These are phyloP conservation scores for Orycteropus afer DNA, from an alignment of 2,113 vertebrate genomes.

Conservation along the genomic window DNA sequence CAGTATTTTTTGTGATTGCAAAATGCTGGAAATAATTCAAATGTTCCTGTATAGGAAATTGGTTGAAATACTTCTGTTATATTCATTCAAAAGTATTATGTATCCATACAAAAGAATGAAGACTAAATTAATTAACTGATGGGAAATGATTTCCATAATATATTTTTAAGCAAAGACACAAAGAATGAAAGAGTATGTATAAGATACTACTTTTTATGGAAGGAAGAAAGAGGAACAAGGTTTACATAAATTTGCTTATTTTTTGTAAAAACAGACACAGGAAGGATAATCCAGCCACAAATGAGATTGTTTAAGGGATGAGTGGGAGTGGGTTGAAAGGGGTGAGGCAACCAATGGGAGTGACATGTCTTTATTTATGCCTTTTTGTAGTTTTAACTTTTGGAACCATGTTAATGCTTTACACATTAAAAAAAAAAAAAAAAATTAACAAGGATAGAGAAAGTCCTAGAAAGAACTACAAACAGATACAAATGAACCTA, in stretches of 20 bases:
- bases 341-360: not conserved
- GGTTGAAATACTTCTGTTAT: not conserved
- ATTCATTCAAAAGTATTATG: not conserved
- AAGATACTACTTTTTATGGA: not conserved
- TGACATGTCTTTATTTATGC: not conserved
- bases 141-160: not conserved
- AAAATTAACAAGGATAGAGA: not conserved
- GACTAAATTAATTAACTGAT: not conserved
- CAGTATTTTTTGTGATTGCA: no score
- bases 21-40: no score
- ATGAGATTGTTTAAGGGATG: not conserved
- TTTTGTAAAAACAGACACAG: not conserved
- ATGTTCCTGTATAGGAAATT: not conserved
- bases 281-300: not conserved
- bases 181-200: not conserved
- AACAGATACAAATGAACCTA: not conserved
- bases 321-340: not conserved
- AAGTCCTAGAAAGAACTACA: not conserved
- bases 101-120: not conserved
- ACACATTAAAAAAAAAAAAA: not conserved
- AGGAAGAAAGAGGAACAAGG: not conserved
- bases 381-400: not conserved
- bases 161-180: not conserved
- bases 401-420: not conserved
- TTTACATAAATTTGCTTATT: not conserved